Percentiles rank a stretch among this genome's conserved stretches.
phyloP scores from a whole-genome alignment of 2,113 vertebrate species.

The Notothenia coriiceps region DNA sequence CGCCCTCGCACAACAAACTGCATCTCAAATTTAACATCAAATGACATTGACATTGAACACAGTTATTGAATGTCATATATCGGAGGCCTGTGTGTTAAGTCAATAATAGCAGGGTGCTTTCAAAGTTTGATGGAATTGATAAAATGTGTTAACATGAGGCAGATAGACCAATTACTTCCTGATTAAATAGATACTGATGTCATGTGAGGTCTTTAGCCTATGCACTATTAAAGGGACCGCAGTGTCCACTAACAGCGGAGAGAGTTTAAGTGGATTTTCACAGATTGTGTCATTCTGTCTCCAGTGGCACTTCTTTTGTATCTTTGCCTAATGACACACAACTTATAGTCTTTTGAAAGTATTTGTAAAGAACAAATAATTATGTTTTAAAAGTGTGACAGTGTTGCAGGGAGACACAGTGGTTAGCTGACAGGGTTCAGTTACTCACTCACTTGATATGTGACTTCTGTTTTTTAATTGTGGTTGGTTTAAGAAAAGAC shows the following conservation, averaged over 20 bases:
- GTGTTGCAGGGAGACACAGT: neutral
- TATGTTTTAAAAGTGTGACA: neutral
- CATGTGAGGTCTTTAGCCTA: neutral
- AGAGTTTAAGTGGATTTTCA: neutral
- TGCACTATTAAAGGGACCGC: neutral
- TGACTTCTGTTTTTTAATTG: slow-evolving; percentile 41
- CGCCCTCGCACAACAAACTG: no score
- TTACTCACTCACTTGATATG: neutral
- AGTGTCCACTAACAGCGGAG: no score
- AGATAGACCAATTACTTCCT: slow-evolving; percentile 9
- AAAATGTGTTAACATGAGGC: neutral
- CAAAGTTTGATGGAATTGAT: neutral
- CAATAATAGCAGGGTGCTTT: neutral
- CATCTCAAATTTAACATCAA: neutral
- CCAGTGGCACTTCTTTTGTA: neutral
- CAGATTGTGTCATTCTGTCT: neutral
- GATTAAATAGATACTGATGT: neutral
- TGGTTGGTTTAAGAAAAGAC: slow-evolving; percentile 8
- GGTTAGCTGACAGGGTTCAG: slow-evolving; percentile 5
- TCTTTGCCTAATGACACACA: neutral
- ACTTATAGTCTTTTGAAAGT: no score
- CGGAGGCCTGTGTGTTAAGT: neutral
- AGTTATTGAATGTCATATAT: neutral
- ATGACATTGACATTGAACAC: neutral
- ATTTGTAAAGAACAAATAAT: neutral